These are phyloP conservation scores for Noctua janthina DNA, from an alignment of 2,888 invertebrate species.

Conservation along the genomic window DNA sequence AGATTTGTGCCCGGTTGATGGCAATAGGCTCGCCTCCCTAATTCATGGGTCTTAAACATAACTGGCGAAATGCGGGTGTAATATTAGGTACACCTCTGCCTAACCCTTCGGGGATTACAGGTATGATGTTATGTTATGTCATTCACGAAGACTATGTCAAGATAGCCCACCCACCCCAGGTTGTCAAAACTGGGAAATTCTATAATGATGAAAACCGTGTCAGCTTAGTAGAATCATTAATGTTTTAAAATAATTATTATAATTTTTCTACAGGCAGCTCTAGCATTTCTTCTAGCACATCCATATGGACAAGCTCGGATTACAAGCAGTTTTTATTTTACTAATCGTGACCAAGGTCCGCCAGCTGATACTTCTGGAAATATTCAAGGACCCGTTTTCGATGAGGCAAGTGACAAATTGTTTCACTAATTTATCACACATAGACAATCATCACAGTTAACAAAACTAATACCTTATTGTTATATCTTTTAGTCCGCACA, in stretches of 20 bases:
- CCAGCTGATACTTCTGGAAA: slow-evolving; percentile 91
- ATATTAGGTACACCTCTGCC: too few species aligned
- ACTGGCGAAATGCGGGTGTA: too few species aligned
- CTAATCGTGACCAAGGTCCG: slow-evolving; percentile 90
- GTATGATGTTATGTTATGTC: too few species aligned
- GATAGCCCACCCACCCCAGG: neutral
- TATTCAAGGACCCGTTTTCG: slow-evolving; percentile 91
- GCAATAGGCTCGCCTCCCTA: too few species aligned
- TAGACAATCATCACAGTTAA: neutral
- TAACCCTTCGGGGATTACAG: too few species aligned
- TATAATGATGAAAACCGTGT: neutral
- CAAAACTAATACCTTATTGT: neutral
- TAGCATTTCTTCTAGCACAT: slow-evolving; percentile 95
- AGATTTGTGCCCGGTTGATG: too few species aligned
- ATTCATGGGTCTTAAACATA: too few species aligned
- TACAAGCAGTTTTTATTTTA: slow-evolving; percentile 95
- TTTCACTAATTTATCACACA: neutral
- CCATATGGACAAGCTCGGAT: slow-evolving; percentile 94
- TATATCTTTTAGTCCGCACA: slow-evolving; percentile 2
- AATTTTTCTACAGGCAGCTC: slow-evolving; percentile 88
- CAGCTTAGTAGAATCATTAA: neutral
- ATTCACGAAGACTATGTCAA: neutral
- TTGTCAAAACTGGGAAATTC: neutral
- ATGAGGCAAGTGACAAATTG: slow-evolving; percentile 74
- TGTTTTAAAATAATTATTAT: neutral